Conservation (phyloP, 2,113 vertebrate genomes). For the Malurus cyaneus region DNA sequence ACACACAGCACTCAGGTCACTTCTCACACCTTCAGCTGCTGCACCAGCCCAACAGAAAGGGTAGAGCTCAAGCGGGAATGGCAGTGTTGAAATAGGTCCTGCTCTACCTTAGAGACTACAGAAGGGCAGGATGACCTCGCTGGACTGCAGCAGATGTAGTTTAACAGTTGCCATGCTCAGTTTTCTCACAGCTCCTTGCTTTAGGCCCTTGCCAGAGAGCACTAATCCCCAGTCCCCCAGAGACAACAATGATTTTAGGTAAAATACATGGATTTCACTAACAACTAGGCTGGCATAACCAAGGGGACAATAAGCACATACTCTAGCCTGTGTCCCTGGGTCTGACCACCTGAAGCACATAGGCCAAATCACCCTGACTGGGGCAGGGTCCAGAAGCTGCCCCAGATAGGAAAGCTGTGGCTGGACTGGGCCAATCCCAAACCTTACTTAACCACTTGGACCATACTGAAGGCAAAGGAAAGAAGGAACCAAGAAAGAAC, state of each 20-base stretch:
- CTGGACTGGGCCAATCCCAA: fast-evolving
- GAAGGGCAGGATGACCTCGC: neutral
- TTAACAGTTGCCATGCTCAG: neutral
- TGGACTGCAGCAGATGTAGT: neutral
- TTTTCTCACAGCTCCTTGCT: neutral
- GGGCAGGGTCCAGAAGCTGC: fast-evolving
- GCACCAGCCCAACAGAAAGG: neutral
- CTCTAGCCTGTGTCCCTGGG: fast-evolving
- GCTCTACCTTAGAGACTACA: neutral
- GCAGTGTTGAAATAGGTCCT: neutral
- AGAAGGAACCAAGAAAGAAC: fast-evolving
- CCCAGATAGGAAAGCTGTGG: neutral
- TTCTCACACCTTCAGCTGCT: neutral
- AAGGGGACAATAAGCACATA: neutral
- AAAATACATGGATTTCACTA: neutral
- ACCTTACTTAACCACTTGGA: fast-evolving
- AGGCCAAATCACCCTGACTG: fast-evolving
- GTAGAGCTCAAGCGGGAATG: neutral
- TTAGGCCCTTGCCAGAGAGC: neutral
- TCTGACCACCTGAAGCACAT: neutral
- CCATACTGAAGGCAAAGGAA: fast-evolving
- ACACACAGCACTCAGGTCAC: neutral
- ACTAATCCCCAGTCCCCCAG: neutral
- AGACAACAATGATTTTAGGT: neutral
- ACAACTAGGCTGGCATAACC: neutral